Evolutionary conservation across 2,888 invertebrate genomes (phyloP), one percentile per base, ranked within the genome.

Genomic region (Mechanitis messenoides): DNA sequence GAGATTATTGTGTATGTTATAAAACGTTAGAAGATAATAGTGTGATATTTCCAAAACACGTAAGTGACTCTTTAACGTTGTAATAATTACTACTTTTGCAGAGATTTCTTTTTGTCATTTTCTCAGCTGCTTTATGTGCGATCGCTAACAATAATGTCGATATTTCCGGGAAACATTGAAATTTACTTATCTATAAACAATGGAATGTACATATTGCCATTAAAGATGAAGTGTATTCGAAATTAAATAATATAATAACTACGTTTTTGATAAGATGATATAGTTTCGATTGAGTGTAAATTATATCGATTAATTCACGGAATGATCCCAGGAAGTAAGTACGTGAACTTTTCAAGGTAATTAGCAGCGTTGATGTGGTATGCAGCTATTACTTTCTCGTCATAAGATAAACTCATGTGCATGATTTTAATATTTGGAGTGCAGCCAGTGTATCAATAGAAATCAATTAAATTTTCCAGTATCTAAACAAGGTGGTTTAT

Each of bases 331-430:
- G 45, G 61, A 33, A 46, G 55, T 54, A 61, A 65, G 71, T 76
- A 77, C 69, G 69, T 75, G 71, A 77, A 79, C 75, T 74, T 79
- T 75, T 77, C 78, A 80, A 83, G 82, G 79, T 75, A 75, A 75
- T 78, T 70, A 68, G 74, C 77, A 74, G 76, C 74, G 69, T 70
- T 66, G 61, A 64, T 76, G 75, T 74, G 69, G 68, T 69, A 71
- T 74, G 69, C 66, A 50, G 33, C n/a, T 62, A 68, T 42, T 73
- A 72, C 68, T 74, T 68, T 72, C 69, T 72, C 58, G 68, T 67
- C 60, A 55, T 59, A 42, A 35, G 47, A 45, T 46, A 47, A 45
- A 58, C 50, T 20, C 55, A 50, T 62, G 57, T 55, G 62, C 58
- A 60, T 42, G 50, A 46, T 55, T 56, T 59, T 54, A 63, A 62